These are phyloP conservation scores for Scalopus aquaticus DNA, from an alignment of 2,113 vertebrate species.

Conservation along the genomic window DNA sequence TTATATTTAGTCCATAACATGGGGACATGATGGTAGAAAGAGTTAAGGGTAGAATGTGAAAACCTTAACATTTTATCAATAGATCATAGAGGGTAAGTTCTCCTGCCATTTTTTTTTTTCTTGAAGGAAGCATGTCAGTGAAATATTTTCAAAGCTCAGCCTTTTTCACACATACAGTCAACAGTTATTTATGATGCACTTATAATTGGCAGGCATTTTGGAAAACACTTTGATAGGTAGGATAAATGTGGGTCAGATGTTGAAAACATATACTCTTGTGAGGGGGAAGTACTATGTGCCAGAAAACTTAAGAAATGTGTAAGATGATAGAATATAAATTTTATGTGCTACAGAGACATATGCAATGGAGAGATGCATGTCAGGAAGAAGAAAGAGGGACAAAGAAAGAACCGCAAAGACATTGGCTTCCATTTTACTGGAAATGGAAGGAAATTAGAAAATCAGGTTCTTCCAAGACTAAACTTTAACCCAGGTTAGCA, in stretches of 20 bases:
- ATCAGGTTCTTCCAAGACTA: neutral
- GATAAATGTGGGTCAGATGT: neutral
- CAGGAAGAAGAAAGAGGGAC: neutral
- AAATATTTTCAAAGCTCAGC: neutral
- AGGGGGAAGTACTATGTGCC: neutral
- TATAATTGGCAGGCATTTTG: neutral
- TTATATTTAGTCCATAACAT: neutral
- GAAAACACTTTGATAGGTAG: neutral
- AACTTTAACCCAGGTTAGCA: neutral
- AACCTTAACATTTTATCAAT: neutral
- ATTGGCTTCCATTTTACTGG: neutral
- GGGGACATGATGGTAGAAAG: neutral
- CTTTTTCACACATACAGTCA: neutral
- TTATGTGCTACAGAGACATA: neutral
- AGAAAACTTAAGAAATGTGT: neutral
- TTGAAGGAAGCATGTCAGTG: neutral
- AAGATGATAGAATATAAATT: neutral
- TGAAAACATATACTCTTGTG: neutral
- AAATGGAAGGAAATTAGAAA: neutral
- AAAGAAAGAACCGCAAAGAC: neutral
- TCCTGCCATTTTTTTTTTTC: neutral
- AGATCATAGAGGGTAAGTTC: neutral
- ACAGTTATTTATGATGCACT: neutral
- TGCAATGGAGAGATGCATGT: neutral
- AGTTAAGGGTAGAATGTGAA: neutral